A percentile compares a stretch with the other conserved stretches of the same genome.
Evolutionary conservation across 1,140 invertebrate genomes (phyloP).

Genomic region (Ruditapes philippinarum): DNA sequence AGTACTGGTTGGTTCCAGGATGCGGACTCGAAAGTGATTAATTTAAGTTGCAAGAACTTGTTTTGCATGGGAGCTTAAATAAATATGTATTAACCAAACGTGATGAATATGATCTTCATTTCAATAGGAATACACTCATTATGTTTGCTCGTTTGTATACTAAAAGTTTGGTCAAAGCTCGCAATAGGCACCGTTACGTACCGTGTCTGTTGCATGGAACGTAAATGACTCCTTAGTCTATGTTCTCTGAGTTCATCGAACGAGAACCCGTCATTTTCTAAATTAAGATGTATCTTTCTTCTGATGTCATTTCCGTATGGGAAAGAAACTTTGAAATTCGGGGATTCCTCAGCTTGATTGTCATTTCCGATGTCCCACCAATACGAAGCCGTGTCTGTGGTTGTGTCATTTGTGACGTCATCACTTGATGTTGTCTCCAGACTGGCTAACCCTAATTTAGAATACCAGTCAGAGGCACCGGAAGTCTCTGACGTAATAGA

Average conservation of each 20-base stretch:
- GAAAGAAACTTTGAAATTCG: background rate
- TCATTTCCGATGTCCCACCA: slow-evolving; percentile 55
- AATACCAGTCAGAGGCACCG: slow-evolving; percentile 52
- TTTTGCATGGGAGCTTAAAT: too few species aligned
- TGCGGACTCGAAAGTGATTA: too few species aligned
- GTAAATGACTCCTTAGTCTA: slow-evolving; percentile 40
- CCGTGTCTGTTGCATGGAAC: slow-evolving; percentile 52
- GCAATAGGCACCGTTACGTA: background rate
- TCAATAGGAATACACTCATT: too few species aligned
- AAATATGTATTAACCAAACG: too few species aligned
- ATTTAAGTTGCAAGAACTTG: too few species aligned
- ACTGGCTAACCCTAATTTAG: slow-evolving; percentile 40
- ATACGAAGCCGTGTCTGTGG: slow-evolving; percentile 39
- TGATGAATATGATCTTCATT: too few species aligned
- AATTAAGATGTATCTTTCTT: slow-evolving; percentile 45
- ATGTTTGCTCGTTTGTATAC: too few species aligned
- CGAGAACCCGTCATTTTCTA: slow-evolving; percentile 39
- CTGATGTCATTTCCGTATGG: slow-evolving; percentile 38
- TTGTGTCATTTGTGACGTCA: slow-evolving; percentile 42
- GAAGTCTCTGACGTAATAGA: slow-evolving; percentile 58
- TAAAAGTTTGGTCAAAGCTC: too few species aligned
- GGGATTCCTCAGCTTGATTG: background rate
- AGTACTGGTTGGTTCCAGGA: too few species aligned
- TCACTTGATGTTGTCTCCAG: slow-evolving; percentile 54
- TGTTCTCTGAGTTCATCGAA: slow-evolving; percentile 51